Evolutionary conservation across 1,140 invertebrate genomes (phyloP).

Genomic region (Orussus abietinus): DNA sequence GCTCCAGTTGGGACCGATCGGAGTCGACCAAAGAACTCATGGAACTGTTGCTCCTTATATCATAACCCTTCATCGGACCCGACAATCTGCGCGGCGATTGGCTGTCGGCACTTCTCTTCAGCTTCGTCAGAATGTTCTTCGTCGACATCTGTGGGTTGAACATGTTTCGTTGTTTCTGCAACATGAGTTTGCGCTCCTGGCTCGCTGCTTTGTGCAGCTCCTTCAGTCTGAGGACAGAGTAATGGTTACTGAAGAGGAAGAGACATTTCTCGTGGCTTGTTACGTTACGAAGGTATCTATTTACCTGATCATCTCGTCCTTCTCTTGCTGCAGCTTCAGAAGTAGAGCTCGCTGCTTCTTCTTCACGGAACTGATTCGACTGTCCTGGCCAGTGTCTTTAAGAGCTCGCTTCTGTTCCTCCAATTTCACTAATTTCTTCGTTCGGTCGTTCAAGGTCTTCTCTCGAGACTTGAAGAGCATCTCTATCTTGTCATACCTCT

Average conservation of each 20-base stretch:
- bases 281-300: too few species aligned
- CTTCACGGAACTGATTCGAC: slow-evolving; percentile 52
- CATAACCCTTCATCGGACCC: slow-evolving; percentile 52
- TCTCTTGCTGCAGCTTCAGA: slow-evolving; percentile 52
- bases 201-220: slow-evolving; percentile 49
- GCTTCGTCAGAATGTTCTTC: slow-evolving; percentile 49
- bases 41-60: slow-evolving; percentile 50
- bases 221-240: slow-evolving; percentile 41
- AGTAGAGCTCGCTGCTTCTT: slow-evolving; percentile 56
- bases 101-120: slow-evolving; percentile 47
- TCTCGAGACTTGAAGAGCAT: slow-evolving; percentile 55
- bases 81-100: slow-evolving; percentile 47
- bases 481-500: slow-evolving; percentile 51
- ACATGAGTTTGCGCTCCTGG: slow-evolving; percentile 49
- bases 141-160: slow-evolving; percentile 53
- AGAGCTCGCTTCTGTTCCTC: slow-evolving; percentile 56
- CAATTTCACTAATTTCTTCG: slow-evolving; percentile 56
- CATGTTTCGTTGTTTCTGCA: slow-evolving; percentile 50
- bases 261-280: too few species aligned
- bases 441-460: slow-evolving; percentile 58
- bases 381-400: slow-evolving; percentile 53
- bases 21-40: slow-evolving; percentile 50
- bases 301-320: slow-evolving; percentile 56
- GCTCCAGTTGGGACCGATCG: slow-evolving; percentile 47
- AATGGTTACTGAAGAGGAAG: too few species aligned